A percentile compares a stretch with the other conserved stretches of the same genome.
Evolutionary conservation across 2,113 vertebrate genomes (phyloP).

Genomic region (Alectura lathami): DNA sequence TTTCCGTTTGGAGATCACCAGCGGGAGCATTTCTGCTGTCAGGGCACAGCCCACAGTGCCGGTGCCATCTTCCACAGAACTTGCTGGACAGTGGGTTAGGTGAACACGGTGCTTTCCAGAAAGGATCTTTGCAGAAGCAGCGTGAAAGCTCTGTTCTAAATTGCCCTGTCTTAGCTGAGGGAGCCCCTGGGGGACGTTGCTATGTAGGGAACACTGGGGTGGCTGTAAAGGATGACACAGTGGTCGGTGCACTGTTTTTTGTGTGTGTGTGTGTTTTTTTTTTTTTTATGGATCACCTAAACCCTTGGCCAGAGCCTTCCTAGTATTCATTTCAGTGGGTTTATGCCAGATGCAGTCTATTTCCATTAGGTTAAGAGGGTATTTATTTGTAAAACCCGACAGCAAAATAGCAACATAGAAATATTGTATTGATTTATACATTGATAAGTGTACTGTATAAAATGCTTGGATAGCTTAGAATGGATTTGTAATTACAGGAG

Average conservation of each 20-base stretch:
- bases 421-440: background rate
- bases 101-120: background rate
- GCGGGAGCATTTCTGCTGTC: background rate
- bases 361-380: background rate
- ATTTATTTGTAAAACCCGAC: conserved; percentile 9
- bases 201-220: background rate
- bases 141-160: background rate
- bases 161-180: background rate
- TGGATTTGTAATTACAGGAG: background rate
- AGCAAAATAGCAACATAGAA: background rate
- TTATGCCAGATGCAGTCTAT: background rate
- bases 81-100: background rate
- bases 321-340: background rate
- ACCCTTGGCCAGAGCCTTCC: background rate
- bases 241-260: fast-evolving
- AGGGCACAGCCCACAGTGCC: no score
- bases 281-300: background rate
- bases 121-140: background rate
- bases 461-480: background rate
- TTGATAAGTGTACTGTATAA: background rate
- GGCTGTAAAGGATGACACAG: background rate
- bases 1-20: background rate
- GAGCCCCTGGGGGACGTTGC: background rate
- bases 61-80: background rate
- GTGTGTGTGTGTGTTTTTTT: no score